These are phyloP conservation scores for Hyalella azteca DNA, from an alignment of 2,888 invertebrate genomes.

Conservation along the genomic window DNA sequence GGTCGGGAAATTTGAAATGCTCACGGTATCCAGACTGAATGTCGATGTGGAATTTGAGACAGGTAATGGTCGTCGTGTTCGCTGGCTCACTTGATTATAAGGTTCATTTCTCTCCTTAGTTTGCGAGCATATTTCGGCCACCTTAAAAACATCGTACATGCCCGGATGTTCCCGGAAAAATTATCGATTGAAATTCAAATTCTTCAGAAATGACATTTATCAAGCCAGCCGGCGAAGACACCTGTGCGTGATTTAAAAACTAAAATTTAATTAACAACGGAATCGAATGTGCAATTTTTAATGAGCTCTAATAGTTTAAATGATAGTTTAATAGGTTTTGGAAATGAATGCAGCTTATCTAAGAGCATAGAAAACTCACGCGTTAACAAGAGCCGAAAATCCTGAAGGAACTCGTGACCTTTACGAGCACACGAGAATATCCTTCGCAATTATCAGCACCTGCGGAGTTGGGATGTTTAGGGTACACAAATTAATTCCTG, in stretches of 20 bases:
- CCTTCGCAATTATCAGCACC: no score
- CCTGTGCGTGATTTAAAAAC: background rate
- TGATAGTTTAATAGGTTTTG: no score
- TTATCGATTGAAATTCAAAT: background rate
- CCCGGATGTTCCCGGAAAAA: background rate
- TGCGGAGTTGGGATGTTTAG: no score
- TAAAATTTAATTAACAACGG: background rate
- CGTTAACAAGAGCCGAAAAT: no score
- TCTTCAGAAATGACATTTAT: background rate
- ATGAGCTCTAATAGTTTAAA: no score
- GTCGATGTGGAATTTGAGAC: background rate
- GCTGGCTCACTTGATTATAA: background rate
- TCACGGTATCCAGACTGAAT: background rate
- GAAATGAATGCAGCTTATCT: no score
- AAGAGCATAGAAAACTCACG: no score
- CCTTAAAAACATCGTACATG: background rate
- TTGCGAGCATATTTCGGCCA: background rate
- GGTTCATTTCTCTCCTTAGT: background rate
- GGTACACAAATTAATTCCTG: no score
- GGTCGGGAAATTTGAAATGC: background rate
- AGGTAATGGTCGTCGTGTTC: slow-evolving; percentile 4
- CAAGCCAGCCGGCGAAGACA: background rate
- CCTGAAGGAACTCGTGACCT: no score
- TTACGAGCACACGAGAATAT: no score
- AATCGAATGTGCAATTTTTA: background rate